Base-by-base conservation (phyloP, 2,113 vertebrate species). In the Leptobrachium ailaonicum region DNA sequence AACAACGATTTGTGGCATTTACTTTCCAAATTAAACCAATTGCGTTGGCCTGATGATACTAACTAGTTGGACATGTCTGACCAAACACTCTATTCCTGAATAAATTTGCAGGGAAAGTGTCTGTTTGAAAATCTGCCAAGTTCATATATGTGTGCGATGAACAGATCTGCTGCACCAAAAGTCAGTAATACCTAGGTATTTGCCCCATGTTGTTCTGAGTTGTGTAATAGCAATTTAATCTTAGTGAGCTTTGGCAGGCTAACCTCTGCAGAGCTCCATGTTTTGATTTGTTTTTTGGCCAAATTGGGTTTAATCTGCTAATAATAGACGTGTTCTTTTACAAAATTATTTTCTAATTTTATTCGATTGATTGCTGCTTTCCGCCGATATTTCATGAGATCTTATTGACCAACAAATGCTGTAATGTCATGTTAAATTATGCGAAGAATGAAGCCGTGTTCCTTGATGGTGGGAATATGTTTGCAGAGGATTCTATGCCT, bases 401-500 rank as follows among this genome's bases (percentile, higher is more conserved):
- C 45, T 20, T n/a, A 2, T 14, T 53, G 63, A 66, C 74, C 63
- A 40, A 14, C 32, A 4, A 53, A 62, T 76, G 56, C 56, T 42
- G 41, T 41, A 53, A 53, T 76, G 45, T 75, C 44, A 75, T 32
- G 41, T 41, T 75, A 40, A 10, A 75, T 13, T 76, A 76, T 56
- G 47, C 43, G 66, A 41, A 66, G 44, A 75, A 75, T 75, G 62
- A 66, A 6, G 62, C 50, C 53, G 62, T 66, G 73, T 32, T 43
- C 64, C 41, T 70, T 64, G 71, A 73, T 60, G 50, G 74, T 67
- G 64, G 75, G 75, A 76, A 68, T 54, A 43, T 67, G 45, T 45
- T 67, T 58, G 41, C 42, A 14, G 13, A 40, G 3, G n/a, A 44
- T 76, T 11, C 2, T 69, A 41, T 41, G 43, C 68, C 54, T 62